Evolutionary conservation across 2,113 vertebrate species (phyloP), one percentile per base, ranked within the genome.

Genomic region (Philantomba maxwellii): DNA sequence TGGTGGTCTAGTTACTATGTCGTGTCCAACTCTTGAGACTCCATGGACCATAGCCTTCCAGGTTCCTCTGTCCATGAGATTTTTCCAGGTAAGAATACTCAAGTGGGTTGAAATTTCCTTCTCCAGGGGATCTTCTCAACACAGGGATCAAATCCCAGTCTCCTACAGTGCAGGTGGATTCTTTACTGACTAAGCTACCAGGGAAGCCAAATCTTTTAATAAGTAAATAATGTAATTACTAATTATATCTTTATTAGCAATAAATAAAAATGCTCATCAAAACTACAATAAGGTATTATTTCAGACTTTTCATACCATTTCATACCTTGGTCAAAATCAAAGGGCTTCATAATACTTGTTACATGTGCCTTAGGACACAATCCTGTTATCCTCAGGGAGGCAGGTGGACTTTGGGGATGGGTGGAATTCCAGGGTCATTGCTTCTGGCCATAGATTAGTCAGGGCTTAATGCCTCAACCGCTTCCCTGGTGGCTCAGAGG

Each of bases 1-100:
- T 66, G 33, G 17, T 19, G 33, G 33, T 66, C 8, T 36, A 66
- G 8, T 66, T 21, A 21, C 33, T 66, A 66, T 11, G 64, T 36
- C 2, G 0, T 66, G 33, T 66, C 64, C 0, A 1, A 66, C 33
- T 66, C 33, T 36, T 66, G 17, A 0, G 3, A 66, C 33, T 8
- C 17, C 28, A n/a, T 66, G 64, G 64, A 66, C 64, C 0, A 19
- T 1, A 36, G 17, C 17, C 16, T 21, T 66, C 64, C 8, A 66
- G 64, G 64, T 8, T 66, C 33, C 7, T 66, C 33, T 66, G 33
- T 36, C 33, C 64, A 36, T 66, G 64, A 17, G 33, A 66, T 21
- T 66, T 21, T 66, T 36, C 64, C 64, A 66, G 17, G 33, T 66
- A 66, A 66, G 33, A 66, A 36, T 36, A 36, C n/a, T 21, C 4